Conservation (phyloP, 2,888 invertebrate species). For the Diarsia rubi region DNA sequence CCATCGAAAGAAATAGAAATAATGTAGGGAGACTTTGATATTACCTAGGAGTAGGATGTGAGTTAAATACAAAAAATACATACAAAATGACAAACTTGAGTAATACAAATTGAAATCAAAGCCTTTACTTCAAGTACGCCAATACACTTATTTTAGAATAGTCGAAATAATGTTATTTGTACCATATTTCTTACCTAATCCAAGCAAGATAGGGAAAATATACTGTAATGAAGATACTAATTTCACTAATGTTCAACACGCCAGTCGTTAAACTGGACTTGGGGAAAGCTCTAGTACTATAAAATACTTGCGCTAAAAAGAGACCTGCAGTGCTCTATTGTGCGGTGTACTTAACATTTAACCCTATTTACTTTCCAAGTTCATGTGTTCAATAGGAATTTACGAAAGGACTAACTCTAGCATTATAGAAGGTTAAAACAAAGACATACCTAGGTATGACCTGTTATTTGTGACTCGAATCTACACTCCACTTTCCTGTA, state of each 20-base stretch:
- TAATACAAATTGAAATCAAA: too few relatives aligned
- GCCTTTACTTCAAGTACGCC: too few relatives aligned
- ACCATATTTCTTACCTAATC: background rate
- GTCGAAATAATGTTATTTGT: background rate
- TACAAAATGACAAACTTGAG: background rate
- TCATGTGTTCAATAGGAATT: background rate
- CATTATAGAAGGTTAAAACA: background rate
- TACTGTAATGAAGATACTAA: background rate
- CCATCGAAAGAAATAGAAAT: background rate
- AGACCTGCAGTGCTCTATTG: background rate
- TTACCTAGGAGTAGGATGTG: too few relatives aligned
- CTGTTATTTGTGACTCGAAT: background rate
- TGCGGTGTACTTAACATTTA: slow-evolving; percentile 7
- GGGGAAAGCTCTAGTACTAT: slow-evolving; percentile 12
- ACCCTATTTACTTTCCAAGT: background rate
- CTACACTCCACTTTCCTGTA: background rate
- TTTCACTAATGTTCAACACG: background rate
- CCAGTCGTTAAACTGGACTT: slow-evolving; percentile 13
- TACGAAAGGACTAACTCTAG: background rate
- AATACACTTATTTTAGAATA: too few relatives aligned
- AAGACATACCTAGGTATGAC: background rate
- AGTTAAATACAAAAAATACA: background rate
- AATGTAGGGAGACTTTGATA: background rate
- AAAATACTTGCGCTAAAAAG: background rate
- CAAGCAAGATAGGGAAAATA: background rate